phyloP scores from a whole-genome alignment of 2,888 invertebrate genomes.

The Homarus gammarus region DNA sequence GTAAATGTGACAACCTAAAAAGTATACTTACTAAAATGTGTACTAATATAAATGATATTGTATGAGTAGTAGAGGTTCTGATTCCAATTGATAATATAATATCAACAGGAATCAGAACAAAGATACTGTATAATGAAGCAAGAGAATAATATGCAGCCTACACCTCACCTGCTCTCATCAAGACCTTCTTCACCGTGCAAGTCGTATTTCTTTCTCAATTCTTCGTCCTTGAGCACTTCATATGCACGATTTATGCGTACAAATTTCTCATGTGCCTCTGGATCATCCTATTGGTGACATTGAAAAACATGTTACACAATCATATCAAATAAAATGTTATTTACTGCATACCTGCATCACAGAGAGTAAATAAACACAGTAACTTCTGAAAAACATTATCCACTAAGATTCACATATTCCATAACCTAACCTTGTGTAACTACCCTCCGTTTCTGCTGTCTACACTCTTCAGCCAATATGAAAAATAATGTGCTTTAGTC shows the following conservation, averaged over 20 bases:
- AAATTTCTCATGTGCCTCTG: slow-evolving; percentile 87
- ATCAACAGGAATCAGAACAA: too few species aligned
- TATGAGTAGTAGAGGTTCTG: too few species aligned
- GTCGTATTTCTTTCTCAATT: slow-evolving; percentile 88
- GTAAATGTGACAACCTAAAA: too few species aligned
- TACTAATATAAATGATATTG: too few species aligned
- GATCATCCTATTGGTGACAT: slow-evolving; percentile 83
- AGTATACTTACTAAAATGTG: too few species aligned
- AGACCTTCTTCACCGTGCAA: slow-evolving; percentile 87
- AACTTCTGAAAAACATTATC: background rate
- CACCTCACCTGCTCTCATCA: slow-evolving; percentile 76
- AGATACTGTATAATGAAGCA: too few species aligned
- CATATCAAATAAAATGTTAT: background rate
- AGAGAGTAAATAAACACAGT: background rate
- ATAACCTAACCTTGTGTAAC: background rate
- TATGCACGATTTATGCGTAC: slow-evolving; percentile 90
- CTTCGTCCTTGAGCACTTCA: slow-evolving; percentile 91
- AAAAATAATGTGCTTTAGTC: too few species aligned
- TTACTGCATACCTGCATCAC: background rate
- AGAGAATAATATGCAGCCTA: too few species aligned
- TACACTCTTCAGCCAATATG: too few species aligned
- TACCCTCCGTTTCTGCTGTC: too few species aligned
- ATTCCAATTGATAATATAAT: too few species aligned
- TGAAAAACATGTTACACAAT: background rate
- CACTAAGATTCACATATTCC: background rate